These are phyloP conservation scores for Capreolus pygargus DNA, from an alignment of 2,113 vertebrate species.

Conservation along the genomic window DNA sequence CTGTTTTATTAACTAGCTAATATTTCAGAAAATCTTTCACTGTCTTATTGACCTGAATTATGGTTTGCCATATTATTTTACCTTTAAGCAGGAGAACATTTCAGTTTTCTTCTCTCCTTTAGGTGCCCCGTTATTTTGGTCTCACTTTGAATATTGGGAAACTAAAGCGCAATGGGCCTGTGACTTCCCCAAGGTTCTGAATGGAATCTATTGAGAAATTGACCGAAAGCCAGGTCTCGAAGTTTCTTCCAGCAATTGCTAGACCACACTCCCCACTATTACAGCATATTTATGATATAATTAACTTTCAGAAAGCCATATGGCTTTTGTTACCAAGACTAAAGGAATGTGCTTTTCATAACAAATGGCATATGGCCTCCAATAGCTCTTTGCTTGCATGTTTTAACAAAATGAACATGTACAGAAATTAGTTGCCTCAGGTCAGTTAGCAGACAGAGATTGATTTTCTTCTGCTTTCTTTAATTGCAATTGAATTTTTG, in stretches of 20 bases:
- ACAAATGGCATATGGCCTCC: slow-evolving; percentile 72
- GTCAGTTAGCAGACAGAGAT: slow-evolving; percentile 46
- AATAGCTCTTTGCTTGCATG: slow-evolving; percentile 49
- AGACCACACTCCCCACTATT: slow-evolving; percentile 63
- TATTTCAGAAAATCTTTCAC: background rate
- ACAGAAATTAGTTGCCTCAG: slow-evolving; percentile 61
- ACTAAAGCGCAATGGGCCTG: background rate
- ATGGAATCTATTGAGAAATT: slow-evolving; percentile 1
- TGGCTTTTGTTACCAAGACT: slow-evolving; percentile 79
- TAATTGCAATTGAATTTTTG: slow-evolving; percentile 46
- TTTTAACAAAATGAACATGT: slow-evolving; percentile 67
- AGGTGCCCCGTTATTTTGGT: background rate
- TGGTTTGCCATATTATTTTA: slow-evolving; percentile 5
- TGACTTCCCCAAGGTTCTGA: background rate
- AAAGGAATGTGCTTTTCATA: slow-evolving; percentile 77
- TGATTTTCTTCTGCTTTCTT: slow-evolving; percentile 29
- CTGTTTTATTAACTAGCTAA: background rate
- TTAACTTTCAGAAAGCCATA: slow-evolving; percentile 77
- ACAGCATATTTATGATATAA: slow-evolving; percentile 78
- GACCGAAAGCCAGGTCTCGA: background rate
- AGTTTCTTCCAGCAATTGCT: slow-evolving; percentile 40
- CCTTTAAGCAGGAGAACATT: background rate
- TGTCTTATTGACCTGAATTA: background rate
- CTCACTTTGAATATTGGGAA: background rate
- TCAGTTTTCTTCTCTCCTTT: background rate